Percentiles rank a stretch among this genome's conserved stretches.
Conservation (phyloP, 2,113 vertebrate species). For the Nerophis lumbriciformis region DNA sequence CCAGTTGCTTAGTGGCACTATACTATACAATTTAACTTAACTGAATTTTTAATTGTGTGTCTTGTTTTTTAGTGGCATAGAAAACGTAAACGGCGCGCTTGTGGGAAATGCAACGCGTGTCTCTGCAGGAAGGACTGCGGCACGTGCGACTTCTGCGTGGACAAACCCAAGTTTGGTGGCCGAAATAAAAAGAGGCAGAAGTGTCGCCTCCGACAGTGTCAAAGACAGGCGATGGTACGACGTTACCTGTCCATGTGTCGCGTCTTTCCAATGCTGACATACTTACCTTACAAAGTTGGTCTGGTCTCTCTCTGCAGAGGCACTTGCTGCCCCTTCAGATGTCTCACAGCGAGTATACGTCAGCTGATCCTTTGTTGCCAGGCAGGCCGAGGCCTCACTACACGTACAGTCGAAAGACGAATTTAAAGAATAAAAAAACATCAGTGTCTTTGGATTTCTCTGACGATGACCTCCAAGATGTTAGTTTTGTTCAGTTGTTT, state of each 20-base stretch:
- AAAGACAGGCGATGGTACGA: constrained; percentile 82
- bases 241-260: too few relatives aligned
- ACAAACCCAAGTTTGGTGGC: constrained; percentile 90
- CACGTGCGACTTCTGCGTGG: constrained; percentile 83
- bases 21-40: too few relatives aligned
- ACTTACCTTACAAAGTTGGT: background rate
- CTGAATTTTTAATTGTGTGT: too few relatives aligned
- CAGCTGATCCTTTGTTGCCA: constrained; percentile 26
- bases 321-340: constrained; percentile 70
- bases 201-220: constrained; percentile 83
- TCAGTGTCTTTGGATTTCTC: constrained; percentile 41
- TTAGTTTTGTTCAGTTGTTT: constrained; percentile 38
- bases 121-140: constrained; percentile 79
- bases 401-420: constrained; percentile 55
- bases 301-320: constrained; percentile 56
- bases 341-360: constrained; percentile 36
- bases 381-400: constrained; percentile 58
- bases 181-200: constrained; percentile 87
- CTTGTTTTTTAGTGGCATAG: constrained; percentile 52
- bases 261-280: too few relatives aligned
- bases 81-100: constrained; percentile 74
- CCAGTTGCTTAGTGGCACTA: too few relatives aligned
- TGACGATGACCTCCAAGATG: constrained; percentile 54
- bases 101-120: constrained; percentile 82
- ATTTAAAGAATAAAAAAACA: constrained; percentile 27